A percentile compares a stretch with the other conserved stretches of the same genome.
These are phyloP conservation scores for Chrosomus eos DNA, from an alignment of 2,797 vertebrate species.

Conservation along the genomic window DNA sequence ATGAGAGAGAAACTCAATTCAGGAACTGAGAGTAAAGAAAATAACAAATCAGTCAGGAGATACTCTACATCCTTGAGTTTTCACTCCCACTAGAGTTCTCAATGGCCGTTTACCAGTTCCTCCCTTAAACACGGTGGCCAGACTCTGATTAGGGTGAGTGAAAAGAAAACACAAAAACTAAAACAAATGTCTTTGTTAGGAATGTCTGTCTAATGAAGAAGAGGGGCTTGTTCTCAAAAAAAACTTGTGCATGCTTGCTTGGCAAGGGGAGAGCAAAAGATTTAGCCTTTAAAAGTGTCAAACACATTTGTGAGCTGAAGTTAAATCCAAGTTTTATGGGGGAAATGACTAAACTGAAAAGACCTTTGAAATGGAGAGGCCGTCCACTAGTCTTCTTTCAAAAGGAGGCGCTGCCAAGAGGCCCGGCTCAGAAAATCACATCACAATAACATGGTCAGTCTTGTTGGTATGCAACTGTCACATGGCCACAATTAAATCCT, in stretches of 20 bases:
- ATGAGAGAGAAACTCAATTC: slow-evolving; percentile 7
- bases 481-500: slow-evolving; percentile 35
- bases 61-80: slow-evolving; percentile 39
- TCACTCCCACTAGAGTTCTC: slow-evolving; percentile 28
- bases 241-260: slow-evolving; percentile 10
- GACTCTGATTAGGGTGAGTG: slow-evolving; percentile 27
- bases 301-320: not conserved
- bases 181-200: slow-evolving; percentile 33
- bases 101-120: slow-evolving; percentile 32
- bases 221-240: not conserved
- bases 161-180: slow-evolving; percentile 28
- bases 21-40: not conserved
- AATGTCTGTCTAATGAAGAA: slow-evolving; percentile 8
- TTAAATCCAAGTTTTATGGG: slow-evolving; percentile 27
- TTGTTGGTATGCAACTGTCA: slow-evolving; percentile 36
- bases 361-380: slow-evolving; percentile 34
- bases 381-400: slow-evolving; percentile 15
- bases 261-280: slow-evolving; percentile 6
- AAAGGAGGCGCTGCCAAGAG: slow-evolving; percentile 38
- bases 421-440: slow-evolving; percentile 36
- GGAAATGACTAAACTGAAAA: slow-evolving; percentile 30
- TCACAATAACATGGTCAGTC: slow-evolving; percentile 33
- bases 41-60: slow-evolving; percentile 21
- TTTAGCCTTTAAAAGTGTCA: slow-evolving; percentile 9
- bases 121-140: slow-evolving; percentile 16